Conservation (phyloP, 1,140 invertebrate genomes). For the Drosophila mauritiana region DNA sequence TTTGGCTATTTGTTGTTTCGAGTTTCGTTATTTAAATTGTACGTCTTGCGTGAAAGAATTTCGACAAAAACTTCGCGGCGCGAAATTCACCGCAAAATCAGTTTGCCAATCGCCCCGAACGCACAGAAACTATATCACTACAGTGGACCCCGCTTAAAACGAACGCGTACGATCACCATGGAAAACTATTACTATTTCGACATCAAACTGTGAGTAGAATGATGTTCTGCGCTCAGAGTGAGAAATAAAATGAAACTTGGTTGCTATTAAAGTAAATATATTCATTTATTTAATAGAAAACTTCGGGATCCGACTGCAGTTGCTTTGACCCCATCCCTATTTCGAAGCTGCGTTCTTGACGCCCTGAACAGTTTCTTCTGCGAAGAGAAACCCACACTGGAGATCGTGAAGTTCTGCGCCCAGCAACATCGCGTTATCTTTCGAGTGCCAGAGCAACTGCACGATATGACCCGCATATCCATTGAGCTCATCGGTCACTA, state of each 20-base stretch:
- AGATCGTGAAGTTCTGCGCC: constrained; percentile 87
- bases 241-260: no score
- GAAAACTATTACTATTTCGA: constrained; percentile 56
- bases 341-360: constrained; percentile 87
- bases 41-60: constrained; percentile 21
- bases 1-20: constrained; percentile 4
- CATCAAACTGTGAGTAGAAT: constrained; percentile 54
- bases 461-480: constrained; percentile 86
- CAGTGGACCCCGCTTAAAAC: background rate
- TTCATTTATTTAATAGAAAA: constrained; percentile 81
- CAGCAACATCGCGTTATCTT: constrained; percentile 85
- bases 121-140: background rate
- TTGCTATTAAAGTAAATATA: no score
- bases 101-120: constrained; percentile 9
- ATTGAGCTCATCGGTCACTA: constrained; percentile 86
- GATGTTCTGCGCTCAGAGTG: no score
- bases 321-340: constrained; percentile 85
- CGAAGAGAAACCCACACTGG: constrained; percentile 85
- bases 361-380: constrained; percentile 87
- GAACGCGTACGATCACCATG: constrained; percentile 18
- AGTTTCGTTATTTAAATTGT: constrained; percentile 39
- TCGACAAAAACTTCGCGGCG: constrained; percentile 27
- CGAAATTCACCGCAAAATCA: background rate
- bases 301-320: constrained; percentile 77
- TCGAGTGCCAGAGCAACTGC: constrained; percentile 86